Base-by-base conservation (phyloP, 2,113 vertebrate species). In the Pseudorectes ferrugineus region DNA sequence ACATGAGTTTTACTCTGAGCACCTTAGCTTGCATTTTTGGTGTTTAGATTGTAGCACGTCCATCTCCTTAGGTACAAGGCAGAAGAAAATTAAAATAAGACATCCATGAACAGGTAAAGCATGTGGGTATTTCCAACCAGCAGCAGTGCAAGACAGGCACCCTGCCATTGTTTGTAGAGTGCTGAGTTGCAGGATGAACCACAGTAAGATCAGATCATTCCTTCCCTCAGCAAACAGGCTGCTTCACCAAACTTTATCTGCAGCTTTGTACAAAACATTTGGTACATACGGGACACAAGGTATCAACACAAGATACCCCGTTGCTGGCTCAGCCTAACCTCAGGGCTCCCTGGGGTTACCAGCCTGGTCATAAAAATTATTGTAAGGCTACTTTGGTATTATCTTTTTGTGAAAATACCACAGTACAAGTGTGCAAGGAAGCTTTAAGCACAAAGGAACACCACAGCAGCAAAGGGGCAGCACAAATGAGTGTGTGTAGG, bases 231-330 rank as follows among this genome's bases (percentile, higher is more conserved):
- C 52, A 67, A 80, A 38, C n/a, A 48, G 66, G n/a, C 48, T 43
- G n/a, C 57, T 95, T 84, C 45, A 77, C 51, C 48, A 75, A 43
- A 42, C 68, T 55, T 72, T 58, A 88, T 84, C 90, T 36, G 65
- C 9, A 45, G 55, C 49, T 78, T 94, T 28, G n/a, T 26, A 40
- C 63, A 70, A 89, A 93, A 63, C 6, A 42, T n/a, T 51, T 66
- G 46, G 54, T 62, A 66, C 45, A n/a, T 3, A 57, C 0, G 8
- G 36, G 35, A 74, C 42, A 48, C 0, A 1, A 54, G 36, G 19
- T 38, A 80, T 2, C 55, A 61, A 48, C 40, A 70, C 35, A 40
- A 62, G 62, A 87, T 36, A 70, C 3, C 14, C 10, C 35, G 31
- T 26, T 51, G 67, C 62, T 46, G 49, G 38, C n/a, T 90, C 74